Base-by-base conservation (phyloP, 2,113 vertebrate genomes). In the Cynocephalus volans region DNA sequence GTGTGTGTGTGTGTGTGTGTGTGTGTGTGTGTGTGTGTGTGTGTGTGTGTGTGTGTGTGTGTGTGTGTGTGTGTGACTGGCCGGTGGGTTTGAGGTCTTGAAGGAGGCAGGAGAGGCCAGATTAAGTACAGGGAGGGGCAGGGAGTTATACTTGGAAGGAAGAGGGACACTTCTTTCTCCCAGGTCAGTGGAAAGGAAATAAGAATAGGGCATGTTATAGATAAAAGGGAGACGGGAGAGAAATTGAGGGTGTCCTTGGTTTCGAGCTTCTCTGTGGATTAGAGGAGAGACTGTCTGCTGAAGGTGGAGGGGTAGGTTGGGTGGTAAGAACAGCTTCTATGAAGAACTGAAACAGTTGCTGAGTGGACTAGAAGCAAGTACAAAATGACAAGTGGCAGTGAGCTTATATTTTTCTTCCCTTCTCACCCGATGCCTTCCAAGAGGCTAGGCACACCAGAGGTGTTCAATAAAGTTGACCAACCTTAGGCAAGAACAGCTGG, bases 281-380 rank as follows among this genome's bases (percentile, higher is more conserved):
- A 60, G 77, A 88, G 21, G 52, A 96, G 79, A 92, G n/a, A 45
- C 33, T 83, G 54, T 84, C n/a, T 31, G 58, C 81, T 91, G 82
- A 86, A 54, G 33, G 41, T 41, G 62, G 31, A 89, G 54, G 62
- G n/a, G 69, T 41, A 36, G 6, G 31, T 21, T 50, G 28, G 65
- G 48, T 77, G 56, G 12, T 50, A 69, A 75, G 73, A 79, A 56
- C 8, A 85, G 50, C 31, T 54, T 92, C 64, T 91, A 56, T 54
- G 62, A 72, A 93, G 67, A 76, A 95, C 41, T 85, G n/a, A 36
- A 88, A 95, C 10, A 75, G 54, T 33, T 93, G 11, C 65, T 80
- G 58, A 88, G 52, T 45, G 52, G 26, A 67, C 58, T 90, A 88
- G 64, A 92, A 96, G 72, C 62, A 88, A 89, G 18, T 12, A 1